These are phyloP conservation scores for Orchestia grillus DNA, from an alignment of 1,140 invertebrate species.

Conservation along the genomic window DNA sequence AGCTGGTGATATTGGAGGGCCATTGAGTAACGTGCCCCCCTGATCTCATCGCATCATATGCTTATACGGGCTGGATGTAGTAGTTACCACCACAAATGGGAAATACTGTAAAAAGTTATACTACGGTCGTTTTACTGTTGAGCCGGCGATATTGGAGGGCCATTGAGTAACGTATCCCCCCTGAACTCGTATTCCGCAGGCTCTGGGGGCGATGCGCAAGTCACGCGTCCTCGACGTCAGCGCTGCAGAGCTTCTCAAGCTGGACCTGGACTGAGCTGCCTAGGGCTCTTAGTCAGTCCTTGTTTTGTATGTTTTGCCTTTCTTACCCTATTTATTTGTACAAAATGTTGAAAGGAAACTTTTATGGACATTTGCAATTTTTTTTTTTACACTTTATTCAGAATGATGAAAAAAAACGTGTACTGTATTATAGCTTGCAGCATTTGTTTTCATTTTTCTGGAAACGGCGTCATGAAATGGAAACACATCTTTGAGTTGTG, in stretches of 20 bases:
- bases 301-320: not conserved
- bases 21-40: too few species aligned
- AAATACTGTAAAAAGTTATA: too few species aligned
- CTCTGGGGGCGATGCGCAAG: slow-evolving; percentile 58
- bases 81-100: too few species aligned
- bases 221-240: slow-evolving; percentile 62
- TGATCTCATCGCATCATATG: too few species aligned
- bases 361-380: not conserved
- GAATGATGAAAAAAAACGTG: too few species aligned
- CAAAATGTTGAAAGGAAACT: not conserved
- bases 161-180: too few species aligned
- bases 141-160: too few species aligned
- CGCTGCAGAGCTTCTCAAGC: slow-evolving; percentile 61
- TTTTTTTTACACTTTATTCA: not conserved
- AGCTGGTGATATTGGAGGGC: too few species aligned
- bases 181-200: not conserved
- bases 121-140: too few species aligned
- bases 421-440: too few species aligned
- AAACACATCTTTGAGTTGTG: not conserved
- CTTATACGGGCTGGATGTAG: too few species aligned
- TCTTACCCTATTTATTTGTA: not conserved
- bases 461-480: not conserved
- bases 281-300: not conserved
- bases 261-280: slow-evolving; percentile 61
- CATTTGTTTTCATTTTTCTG: too few species aligned